Evolutionary conservation across 2,888 invertebrate genomes (phyloP).

Genomic region (Cistogaster globosa): DNA sequence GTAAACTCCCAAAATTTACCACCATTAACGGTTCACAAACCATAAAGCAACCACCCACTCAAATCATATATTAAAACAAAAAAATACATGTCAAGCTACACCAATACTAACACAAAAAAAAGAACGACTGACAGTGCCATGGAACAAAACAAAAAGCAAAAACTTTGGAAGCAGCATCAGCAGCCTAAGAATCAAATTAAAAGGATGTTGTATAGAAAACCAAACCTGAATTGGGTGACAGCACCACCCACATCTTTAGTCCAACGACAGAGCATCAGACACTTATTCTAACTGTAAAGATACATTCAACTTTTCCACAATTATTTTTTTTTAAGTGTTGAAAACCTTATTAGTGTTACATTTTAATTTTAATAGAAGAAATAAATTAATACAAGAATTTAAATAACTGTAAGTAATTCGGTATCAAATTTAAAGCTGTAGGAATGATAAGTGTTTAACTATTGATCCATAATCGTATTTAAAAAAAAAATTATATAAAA

Average conservation of each 20-base stretch:
- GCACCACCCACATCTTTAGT: conserved; percentile 52
- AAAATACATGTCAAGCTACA: conserved; percentile 7
- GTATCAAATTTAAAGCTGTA: too few species aligned
- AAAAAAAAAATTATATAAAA: too few species aligned
- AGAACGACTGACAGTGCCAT: conserved; percentile 41
- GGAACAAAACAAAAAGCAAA: conserved; percentile 58
- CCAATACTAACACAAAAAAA: conserved; percentile 13
- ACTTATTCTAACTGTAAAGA: not conserved
- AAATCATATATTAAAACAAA: conserved; percentile 13
- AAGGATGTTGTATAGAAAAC: conserved; percentile 69
- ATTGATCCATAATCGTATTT: too few species aligned
- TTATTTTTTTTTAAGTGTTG: not conserved
- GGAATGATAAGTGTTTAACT: too few species aligned
- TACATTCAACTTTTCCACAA: conserved; percentile 14
- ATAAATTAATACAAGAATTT: too few species aligned
- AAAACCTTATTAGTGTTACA: too few species aligned
- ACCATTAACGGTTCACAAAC: conserved; percentile 64
- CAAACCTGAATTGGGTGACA: conserved; percentile 33
- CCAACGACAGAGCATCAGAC: conserved; percentile 13
- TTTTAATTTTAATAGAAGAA: too few species aligned
- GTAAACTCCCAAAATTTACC: conserved; percentile 62
- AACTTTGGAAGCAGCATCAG: conserved; percentile 66
- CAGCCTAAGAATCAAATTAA: conserved; percentile 71
- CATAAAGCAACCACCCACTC: conserved; percentile 70
- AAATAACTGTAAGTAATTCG: too few species aligned